Percentiles rank a stretch among this genome's conserved stretches.
Conservation (phyloP, 2,797 vertebrate genomes). For the Rhinatrema bivittatum region DNA sequence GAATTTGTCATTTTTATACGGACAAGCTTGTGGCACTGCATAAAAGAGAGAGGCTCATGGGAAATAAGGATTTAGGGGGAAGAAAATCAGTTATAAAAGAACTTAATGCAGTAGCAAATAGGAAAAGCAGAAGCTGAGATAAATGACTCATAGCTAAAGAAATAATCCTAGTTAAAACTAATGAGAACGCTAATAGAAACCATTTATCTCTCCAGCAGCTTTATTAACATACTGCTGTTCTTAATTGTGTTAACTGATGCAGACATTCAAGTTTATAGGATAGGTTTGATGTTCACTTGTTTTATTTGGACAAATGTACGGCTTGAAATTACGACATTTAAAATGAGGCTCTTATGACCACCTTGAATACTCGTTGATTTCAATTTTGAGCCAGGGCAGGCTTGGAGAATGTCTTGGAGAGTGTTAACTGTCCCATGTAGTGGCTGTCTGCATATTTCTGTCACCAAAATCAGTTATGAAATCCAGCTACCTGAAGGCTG, state of each 20-base stretch:
- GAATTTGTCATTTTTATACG: slow-evolving; percentile 6
- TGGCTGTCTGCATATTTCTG: not conserved
- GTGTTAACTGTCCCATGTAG: not conserved
- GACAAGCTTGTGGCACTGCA: too few relatives aligned
- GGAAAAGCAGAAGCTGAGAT: slow-evolving; percentile 15
- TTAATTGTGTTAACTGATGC: slow-evolving; percentile 17
- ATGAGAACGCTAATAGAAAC: slow-evolving; percentile 39
- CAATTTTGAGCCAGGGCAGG: not conserved
- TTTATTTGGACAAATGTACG: not conserved
- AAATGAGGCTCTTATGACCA: not conserved
- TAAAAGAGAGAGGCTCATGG: not conserved
- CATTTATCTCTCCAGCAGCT: slow-evolving; percentile 35
- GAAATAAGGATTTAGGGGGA: slow-evolving; percentile 8
- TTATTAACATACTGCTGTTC: slow-evolving; percentile 23
- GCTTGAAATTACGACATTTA: not conserved
- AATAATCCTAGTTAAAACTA: slow-evolving; percentile 41
- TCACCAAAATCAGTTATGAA: not conserved
- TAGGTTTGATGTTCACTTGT: not conserved
- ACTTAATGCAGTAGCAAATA: not conserved
- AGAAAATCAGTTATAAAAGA: not conserved
- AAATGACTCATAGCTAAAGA: slow-evolving; percentile 34
- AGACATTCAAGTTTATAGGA: not conserved
- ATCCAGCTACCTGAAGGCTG: not conserved
- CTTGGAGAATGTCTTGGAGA: not conserved
- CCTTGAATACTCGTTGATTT: not conserved